Base-by-base conservation (phyloP, 1,140 invertebrate species). In the Orchesella cincta region DNA sequence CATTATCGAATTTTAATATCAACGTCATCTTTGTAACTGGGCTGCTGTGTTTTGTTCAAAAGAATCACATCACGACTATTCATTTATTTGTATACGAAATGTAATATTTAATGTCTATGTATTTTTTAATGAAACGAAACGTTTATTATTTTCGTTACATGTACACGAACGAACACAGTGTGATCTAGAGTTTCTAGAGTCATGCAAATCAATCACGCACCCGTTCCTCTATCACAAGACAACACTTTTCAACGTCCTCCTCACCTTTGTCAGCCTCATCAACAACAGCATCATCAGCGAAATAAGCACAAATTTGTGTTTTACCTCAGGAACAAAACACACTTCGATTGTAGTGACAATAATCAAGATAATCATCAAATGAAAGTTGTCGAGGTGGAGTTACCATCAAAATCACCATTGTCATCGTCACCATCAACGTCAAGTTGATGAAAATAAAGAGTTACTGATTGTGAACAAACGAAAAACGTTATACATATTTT, bases 151-250 rank as follows among this genome's bases (percentile, higher is more conserved):
- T n/a, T n/a, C n/a, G n/a, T n/a, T n/a, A n/a, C n/a, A n/a, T n/a
- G n/a, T n/a, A n/a, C n/a, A n/a, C n/a, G n/a, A n/a, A n/a, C n/a
- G n/a, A n/a, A n/a, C n/a, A n/a, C n/a, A n/a, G n/a, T n/a, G n/a
- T n/a, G n/a, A n/a, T n/a, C n/a, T n/a, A n/a, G n/a, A n/a, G n/a
- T n/a, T n/a, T n/a, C n/a, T n/a, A 57, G 23, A 57, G 52, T 57
- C 52, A 57, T 57, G 52, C 52, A 57, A 57, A 57, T 57, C 52
- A 57, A 57, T 57, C 52, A 57, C 52, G 52, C 52, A 57, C 52
- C 52, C 52, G 52, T 57, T 57, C 14, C 52, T 57, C 12, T 57
- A 14, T 57, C 23, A 57, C 23, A 12, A 57, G 52, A 57, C 39
- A 20, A 46, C 39, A 46, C 8, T n/a, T n/a, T n/a, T n/a, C n/a